Conservation (phyloP, 2,797 vertebrate genomes). For the Hypotaenidia okinawae region DNA sequence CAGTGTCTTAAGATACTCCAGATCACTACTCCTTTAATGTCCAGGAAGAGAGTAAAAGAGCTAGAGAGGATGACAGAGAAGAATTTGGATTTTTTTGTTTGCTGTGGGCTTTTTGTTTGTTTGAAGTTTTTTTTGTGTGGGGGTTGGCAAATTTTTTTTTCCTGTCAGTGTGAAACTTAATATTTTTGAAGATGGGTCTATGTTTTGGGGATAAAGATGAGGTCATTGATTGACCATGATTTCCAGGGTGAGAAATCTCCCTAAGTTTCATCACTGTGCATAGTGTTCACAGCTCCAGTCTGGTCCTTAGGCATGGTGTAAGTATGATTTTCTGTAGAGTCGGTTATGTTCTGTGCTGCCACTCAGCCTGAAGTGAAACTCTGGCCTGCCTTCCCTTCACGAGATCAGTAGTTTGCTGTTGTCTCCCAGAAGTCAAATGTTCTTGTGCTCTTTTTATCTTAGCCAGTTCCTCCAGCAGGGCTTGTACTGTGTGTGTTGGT, state of each 20-base stretch:
- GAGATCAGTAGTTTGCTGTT: neutral
- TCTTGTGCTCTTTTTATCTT: neutral
- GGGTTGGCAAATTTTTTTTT: too few species aligned
- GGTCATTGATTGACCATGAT: neutral
- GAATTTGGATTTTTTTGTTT: neutral
- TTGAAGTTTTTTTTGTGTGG: neutral
- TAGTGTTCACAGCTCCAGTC: too few species aligned
- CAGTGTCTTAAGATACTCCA: neutral
- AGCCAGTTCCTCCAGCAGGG: neutral
- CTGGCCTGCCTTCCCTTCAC: neutral
- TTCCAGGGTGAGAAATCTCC: neutral
- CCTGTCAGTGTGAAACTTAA: rapidly evolving
- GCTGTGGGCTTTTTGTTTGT: neutral
- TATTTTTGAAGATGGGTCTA: rapidly evolving
- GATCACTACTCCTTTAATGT: neutral
- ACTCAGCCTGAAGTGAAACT: rapidly evolving
- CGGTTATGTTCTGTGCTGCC: neutral
- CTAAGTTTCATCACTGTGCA: neutral
- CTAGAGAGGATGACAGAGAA: neutral
- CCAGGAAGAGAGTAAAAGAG: neutral
- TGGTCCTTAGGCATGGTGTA: rapidly evolving
- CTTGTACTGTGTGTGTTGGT: rapidly evolving
- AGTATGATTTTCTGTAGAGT: neutral
- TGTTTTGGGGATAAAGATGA: neutral
- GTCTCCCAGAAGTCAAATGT: neutral